Percentiles rank a stretch among this genome's conserved stretches.
Conservation (phyloP, 1,140 invertebrate species). For the Luehdorfia chinensis region DNA sequence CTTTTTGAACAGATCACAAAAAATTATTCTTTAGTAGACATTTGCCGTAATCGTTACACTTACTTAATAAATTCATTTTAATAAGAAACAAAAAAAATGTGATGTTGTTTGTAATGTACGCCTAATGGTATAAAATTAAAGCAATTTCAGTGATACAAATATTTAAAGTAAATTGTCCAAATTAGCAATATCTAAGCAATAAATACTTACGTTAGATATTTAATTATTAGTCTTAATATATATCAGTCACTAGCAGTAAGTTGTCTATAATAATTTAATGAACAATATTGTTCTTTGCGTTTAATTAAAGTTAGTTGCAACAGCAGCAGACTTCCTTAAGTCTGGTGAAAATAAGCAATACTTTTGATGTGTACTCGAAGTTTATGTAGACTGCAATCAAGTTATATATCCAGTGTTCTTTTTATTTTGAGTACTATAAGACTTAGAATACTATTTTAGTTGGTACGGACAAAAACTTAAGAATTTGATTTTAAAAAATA, state of each 20-base stretch:
- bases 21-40: too few relatives aligned
- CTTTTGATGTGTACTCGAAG: not conserved
- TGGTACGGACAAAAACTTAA: too few relatives aligned
- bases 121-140: conserved; percentile 19
- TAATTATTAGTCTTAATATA: conserved; percentile 18
- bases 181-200: conserved; percentile 51
- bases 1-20: too few relatives aligned
- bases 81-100: not conserved
- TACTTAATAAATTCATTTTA: too few relatives aligned
- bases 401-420: too few relatives aligned
- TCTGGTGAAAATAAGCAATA: not conserved
- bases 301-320: not conserved
- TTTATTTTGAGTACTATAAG: too few relatives aligned
- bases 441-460: too few relatives aligned
- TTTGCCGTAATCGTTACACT: too few relatives aligned
- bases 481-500: too few relatives aligned
- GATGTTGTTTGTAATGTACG: conserved; percentile 4
- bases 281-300: not conserved
- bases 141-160: conserved; percentile 31
- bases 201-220: conserved; percentile 21
- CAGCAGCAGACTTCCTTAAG: not conserved
- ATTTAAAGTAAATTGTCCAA: conserved; percentile 39
- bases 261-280: not conserved
- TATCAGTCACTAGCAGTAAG: conserved; percentile 16
- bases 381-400: too few relatives aligned